These are phyloP conservation scores for Thecophora atra DNA, from an alignment of 2,888 invertebrate genomes.

Conservation along the genomic window DNA sequence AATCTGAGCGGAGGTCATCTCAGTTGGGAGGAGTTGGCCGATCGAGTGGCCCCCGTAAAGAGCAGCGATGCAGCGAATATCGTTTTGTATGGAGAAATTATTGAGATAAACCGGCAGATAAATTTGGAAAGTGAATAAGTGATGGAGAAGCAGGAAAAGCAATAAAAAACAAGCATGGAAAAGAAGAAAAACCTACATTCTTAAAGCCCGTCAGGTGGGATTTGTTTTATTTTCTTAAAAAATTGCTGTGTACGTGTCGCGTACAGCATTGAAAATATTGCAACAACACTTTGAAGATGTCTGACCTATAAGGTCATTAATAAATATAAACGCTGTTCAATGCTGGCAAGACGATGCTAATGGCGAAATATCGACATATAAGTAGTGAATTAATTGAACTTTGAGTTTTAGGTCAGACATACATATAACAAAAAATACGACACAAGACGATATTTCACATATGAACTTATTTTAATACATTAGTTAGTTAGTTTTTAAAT, in stretches of 20 bases:
- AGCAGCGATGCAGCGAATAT: background rate
- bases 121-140: slow-evolving; percentile 16
- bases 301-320: background rate
- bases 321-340: background rate
- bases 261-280: too few relatives aligned
- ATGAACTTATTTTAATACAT: too few relatives aligned
- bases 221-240: too few relatives aligned
- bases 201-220: background rate
- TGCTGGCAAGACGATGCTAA: background rate
- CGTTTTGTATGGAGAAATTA: background rate
- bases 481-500: too few relatives aligned
- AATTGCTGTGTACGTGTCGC: too few relatives aligned
- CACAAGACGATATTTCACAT: too few relatives aligned
- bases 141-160: too few relatives aligned
- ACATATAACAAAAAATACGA: background rate
- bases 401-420: slow-evolving; percentile 28
- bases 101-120: background rate
- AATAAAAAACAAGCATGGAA: background rate
- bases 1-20: slow-evolving; percentile 11
- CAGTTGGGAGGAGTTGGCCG: background rate
- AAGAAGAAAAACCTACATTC: slow-evolving; percentile 14
- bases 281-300: background rate
- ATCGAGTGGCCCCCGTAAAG: background rate
- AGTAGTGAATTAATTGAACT: slow-evolving; percentile 14
- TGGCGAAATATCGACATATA: background rate